phyloP scores from a whole-genome alignment of 2,888 invertebrate genomes.

The Arge pagana region DNA sequence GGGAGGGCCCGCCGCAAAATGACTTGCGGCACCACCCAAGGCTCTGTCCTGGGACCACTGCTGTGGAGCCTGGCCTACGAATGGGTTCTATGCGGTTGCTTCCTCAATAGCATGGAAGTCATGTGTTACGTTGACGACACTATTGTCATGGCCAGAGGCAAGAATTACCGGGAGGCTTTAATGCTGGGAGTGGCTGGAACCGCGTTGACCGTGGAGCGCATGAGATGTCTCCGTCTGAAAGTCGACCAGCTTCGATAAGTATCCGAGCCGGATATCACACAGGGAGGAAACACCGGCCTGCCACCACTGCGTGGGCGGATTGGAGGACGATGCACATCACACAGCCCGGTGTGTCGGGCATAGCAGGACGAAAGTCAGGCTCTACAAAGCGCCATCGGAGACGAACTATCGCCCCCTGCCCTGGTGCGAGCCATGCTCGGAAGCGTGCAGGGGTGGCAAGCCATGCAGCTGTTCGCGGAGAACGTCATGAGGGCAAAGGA shows the following conservation, averaged over 20 bases:
- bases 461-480: not conserved
- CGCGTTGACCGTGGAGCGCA: not conserved
- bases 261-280: conserved; percentile 1
- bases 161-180: not conserved
- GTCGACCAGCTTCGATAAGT: not conserved
- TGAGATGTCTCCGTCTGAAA: not conserved
- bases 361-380: not conserved
- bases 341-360: not conserved
- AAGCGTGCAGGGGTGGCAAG: not conserved
- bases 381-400: not conserved
- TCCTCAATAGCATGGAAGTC: not conserved
- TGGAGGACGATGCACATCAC: not conserved
- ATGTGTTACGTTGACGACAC: conserved; percentile 1
- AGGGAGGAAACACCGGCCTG: not conserved
- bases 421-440: not conserved
- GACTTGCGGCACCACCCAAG: conserved; percentile 28
- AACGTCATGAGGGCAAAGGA: not conserved
- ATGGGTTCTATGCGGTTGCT: not conserved
- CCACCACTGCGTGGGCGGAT: not conserved
- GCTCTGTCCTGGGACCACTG: conserved; percentile 27
- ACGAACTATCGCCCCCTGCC: not conserved
- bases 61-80: conserved; percentile 22
- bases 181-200: not conserved
- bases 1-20: not conserved
- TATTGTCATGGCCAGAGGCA: not conserved